Percentiles rank a stretch among this genome's conserved stretches.
phyloP scores from a whole-genome alignment of 2,113 vertebrate genomes.

The Camelus bactrianus region DNA sequence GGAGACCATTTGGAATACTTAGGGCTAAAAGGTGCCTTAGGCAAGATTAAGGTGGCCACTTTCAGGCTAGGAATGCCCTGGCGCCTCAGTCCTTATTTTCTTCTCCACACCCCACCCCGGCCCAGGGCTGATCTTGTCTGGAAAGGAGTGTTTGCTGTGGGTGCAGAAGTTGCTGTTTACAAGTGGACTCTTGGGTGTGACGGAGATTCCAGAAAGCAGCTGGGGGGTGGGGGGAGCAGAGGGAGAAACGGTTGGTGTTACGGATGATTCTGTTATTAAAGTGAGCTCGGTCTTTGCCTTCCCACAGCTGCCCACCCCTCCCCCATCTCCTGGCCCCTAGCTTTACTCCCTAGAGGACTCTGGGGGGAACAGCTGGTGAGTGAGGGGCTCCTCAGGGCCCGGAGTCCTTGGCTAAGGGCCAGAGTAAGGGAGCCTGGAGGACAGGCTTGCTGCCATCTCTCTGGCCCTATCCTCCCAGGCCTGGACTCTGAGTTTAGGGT shows the following conservation, averaged over 20 bases:
- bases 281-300: constrained; percentile 35
- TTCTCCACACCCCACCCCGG: not conserved
- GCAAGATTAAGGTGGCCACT: not conserved
- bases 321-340: not conserved
- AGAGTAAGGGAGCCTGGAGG: not conserved
- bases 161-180: constrained; percentile 57
- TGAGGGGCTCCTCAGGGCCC: constrained; percentile 49
- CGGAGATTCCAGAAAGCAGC: constrained; percentile 74
- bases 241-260: not conserved
- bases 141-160: not conserved
- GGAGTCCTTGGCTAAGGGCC: constrained; percentile 19
- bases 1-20: constrained; percentile 1
- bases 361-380: constrained; percentile 70
- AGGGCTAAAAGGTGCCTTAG: not conserved
- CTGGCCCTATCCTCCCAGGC: not conserved
- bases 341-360: constrained; percentile 63
- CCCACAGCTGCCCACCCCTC: constrained; percentile 59
- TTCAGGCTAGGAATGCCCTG: not conserved
- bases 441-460: constrained; percentile 21
- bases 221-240: constrained; percentile 2
- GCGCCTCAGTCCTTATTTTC: not conserved
- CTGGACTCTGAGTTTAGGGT: not conserved
- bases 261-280: constrained; percentile 53
- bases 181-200: constrained; percentile 68
- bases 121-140: not conserved